phyloP scores from a whole-genome alignment of 2,113 vertebrate species.

The Periophthalmus modestus region DNA sequence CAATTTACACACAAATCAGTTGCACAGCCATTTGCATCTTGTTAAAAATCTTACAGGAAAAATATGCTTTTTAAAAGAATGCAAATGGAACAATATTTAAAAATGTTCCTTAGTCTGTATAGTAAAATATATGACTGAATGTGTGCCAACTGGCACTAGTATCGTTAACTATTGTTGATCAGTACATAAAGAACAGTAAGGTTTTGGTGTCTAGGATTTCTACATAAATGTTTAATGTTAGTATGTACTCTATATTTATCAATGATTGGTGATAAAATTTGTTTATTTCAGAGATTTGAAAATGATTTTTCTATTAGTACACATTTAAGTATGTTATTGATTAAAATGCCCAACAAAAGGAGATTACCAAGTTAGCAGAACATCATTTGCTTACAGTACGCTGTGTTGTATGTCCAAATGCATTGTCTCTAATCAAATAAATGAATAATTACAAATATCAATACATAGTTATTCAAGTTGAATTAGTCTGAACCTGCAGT shows the following conservation, averaged over 20 bases:
- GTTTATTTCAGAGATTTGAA: neutral
- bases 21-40: constrained; percentile 69
- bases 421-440: neutral
- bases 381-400: neutral
- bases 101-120: neutral
- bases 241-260: neutral
- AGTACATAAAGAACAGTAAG: constrained; percentile 3
- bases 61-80: constrained; percentile 17
- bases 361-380: neutral
- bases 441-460: neutral
- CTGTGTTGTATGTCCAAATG: neutral
- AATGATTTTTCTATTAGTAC: neutral
- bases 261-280: neutral
- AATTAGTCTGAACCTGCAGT: constrained; percentile 20
- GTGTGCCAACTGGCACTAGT: constrained; percentile 52
- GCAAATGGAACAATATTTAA: no score
- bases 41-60: constrained; percentile 60
- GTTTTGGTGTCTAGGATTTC: constrained; percentile 14
- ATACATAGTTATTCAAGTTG: constrained; percentile 16
- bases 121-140: constrained; percentile 16
- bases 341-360: neutral
- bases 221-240: neutral
- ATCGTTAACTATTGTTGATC: constrained; percentile 36
- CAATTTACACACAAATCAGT: constrained; percentile 77
- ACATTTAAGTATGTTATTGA: neutral